phyloP scores from a whole-genome alignment of 2,888 invertebrate species.

The Dermolepida albohirtum region DNA sequence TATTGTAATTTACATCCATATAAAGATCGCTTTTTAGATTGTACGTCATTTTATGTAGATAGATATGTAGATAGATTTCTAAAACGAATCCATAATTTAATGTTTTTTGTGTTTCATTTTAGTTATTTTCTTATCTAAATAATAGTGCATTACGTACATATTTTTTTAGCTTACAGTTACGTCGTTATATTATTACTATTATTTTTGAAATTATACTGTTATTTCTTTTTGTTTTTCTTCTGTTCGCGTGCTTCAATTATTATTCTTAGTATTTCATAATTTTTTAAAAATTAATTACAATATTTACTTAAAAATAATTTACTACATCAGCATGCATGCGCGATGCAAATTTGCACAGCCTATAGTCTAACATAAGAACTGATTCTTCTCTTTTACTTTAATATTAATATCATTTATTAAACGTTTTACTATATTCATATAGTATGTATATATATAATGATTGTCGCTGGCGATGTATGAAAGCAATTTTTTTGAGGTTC shows the following conservation, averaged over 20 bases:
- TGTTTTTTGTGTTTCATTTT: conserved; percentile 1
- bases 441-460: conserved; percentile 54
- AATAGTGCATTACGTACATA: conserved; percentile 3
- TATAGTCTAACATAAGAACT: conserved; percentile 63
- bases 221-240: too few species aligned
- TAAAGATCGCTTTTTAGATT: neutral
- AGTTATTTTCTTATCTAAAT: conserved; percentile 10
- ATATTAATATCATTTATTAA: conserved; percentile 18
- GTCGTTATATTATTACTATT: too few species aligned
- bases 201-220: too few species aligned
- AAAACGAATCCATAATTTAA: neutral
- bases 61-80: neutral
- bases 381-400: conserved; percentile 50
- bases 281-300: too few species aligned
- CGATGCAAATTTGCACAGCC: conserved; percentile 54
- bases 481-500: conserved; percentile 43
- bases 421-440: neutral
- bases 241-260: too few species aligned
- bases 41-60: neutral
- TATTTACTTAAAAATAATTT: too few species aligned
- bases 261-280: too few species aligned
- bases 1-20: too few species aligned
- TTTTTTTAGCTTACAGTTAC: too few species aligned
- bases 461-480: conserved; percentile 64
- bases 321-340: conserved; percentile 50